Evolutionary conservation across 2,888 invertebrate species (phyloP).

Genomic region (Philereme vetulata): DNA sequence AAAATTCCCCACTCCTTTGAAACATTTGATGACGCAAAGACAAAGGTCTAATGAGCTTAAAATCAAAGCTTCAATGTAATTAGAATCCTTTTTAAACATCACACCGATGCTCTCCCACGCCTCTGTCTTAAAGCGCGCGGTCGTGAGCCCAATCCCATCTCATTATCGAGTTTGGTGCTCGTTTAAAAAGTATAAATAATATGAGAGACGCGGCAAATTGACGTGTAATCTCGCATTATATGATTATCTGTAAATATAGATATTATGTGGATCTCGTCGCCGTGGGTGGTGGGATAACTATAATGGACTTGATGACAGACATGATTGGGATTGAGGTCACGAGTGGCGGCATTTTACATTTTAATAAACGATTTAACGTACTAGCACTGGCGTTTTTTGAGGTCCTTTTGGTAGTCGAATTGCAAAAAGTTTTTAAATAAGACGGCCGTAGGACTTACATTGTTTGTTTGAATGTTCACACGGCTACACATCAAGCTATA

Average conservation of each 20-base stretch:
- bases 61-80: too few relatives aligned
- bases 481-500: too few relatives aligned
- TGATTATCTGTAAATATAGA: slow-evolving; percentile 79
- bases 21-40: too few relatives aligned
- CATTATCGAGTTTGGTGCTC: slow-evolving; percentile 78
- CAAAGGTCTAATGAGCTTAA: too few relatives aligned
- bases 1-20: too few relatives aligned
- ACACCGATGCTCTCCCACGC: slow-evolving; percentile 42
- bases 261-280: slow-evolving; percentile 54
- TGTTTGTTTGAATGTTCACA: too few relatives aligned
- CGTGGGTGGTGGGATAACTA: slow-evolving; percentile 45
- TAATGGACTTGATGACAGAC: slow-evolving; percentile 29
- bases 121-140: slow-evolving; percentile 49
- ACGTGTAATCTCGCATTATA: slow-evolving; percentile 70
- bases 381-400: not conserved
- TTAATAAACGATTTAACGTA: not conserved
- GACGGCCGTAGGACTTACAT: too few relatives aligned
- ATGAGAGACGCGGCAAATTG: slow-evolving; percentile 69
- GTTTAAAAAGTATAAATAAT: slow-evolving; percentile 81
- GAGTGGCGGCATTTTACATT: slow-evolving; percentile 13
- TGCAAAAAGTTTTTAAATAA: too few relatives aligned
- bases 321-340: slow-evolving; percentile 14
- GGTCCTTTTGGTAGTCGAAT: too few relatives aligned
- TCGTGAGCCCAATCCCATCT: slow-evolving; percentile 68
- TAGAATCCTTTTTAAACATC: too few relatives aligned